A percentile compares a stretch with the other conserved stretches of the same genome.
These are phyloP conservation scores for Sycophaga agraensis DNA, from an alignment of 1,140 invertebrate genomes.

Conservation along the genomic window DNA sequence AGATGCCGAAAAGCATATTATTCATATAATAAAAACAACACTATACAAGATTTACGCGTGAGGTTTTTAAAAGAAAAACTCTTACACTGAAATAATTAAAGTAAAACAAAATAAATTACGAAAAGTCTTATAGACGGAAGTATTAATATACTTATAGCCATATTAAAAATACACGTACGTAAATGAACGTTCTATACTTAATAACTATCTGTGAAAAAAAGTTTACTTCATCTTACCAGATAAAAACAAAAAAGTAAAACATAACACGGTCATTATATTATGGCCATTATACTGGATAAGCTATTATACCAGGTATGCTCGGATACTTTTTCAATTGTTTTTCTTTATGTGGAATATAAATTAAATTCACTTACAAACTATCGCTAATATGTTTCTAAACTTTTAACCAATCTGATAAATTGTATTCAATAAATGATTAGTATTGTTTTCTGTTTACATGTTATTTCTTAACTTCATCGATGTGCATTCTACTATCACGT, in stretches of 20 bases:
- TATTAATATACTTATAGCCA: conserved; percentile 24
- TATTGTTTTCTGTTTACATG: too few relatives aligned
- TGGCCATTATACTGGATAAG: not conserved
- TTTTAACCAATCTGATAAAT: too few relatives aligned
- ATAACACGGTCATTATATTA: conserved; percentile 4
- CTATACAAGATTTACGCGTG: conserved; percentile 17
- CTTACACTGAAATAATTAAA: too few relatives aligned
- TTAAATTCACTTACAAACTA: too few relatives aligned
- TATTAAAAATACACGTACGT: conserved; percentile 21
- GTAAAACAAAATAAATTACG: conserved; percentile 16
- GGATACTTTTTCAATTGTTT: not conserved
- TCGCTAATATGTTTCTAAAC: too few relatives aligned
- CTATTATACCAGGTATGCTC: not conserved
- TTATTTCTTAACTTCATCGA: too few relatives aligned
- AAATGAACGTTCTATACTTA: conserved; percentile 32
- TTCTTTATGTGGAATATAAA: too few relatives aligned
- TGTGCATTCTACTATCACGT: not conserved
- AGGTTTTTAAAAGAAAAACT: conserved; percentile 27
- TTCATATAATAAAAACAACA: conserved; percentile 16
- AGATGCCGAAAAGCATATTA: conserved; percentile 21
- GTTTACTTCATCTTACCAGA: conserved; percentile 22
- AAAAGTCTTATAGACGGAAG: conserved; percentile 25
- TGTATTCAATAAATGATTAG: too few relatives aligned
- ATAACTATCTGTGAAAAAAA: conserved; percentile 36
- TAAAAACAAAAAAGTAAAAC: conserved; percentile 24